Evolutionary conservation across 2,797 vertebrate genomes (phyloP).

Genomic region (Semaprochilodus insignis): DNA sequence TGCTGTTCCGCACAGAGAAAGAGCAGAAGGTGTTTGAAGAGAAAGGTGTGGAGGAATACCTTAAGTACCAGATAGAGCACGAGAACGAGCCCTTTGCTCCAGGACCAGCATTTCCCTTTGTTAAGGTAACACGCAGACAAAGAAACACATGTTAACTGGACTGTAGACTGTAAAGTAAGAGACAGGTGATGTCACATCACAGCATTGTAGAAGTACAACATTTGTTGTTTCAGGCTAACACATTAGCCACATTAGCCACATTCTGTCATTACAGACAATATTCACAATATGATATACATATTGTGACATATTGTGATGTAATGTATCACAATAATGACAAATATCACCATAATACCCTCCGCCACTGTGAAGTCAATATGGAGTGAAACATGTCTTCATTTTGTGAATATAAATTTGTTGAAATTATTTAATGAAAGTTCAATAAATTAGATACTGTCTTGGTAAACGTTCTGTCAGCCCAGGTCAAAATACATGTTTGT

Average conservation of each 20-base stretch:
- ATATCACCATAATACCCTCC: neutral
- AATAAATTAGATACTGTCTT: no score
- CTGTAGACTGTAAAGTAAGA: neutral
- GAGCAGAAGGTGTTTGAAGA: constrained; percentile 91
- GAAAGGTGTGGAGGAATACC: constrained; percentile 92
- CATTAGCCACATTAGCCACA: no score
- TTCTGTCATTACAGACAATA: no score
- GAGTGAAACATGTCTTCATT: no score
- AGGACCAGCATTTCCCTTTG: constrained; percentile 92
- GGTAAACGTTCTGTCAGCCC: no score
- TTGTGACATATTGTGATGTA: neutral
- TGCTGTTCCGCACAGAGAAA: constrained; percentile 93
- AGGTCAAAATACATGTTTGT: no score
- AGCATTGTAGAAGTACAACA: no score
- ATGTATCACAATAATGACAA: neutral
- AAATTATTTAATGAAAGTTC: no score
- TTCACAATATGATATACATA: neutral
- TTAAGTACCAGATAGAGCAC: constrained; percentile 92
- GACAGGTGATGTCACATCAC: no score
- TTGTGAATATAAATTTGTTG: no score
- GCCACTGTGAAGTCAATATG: no score
- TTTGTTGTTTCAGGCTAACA: no score
- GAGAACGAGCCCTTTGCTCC: constrained; percentile 94
- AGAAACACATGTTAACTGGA: neutral
- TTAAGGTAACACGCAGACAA: constrained; percentile 83